phyloP scores from a whole-genome alignment of 2,888 invertebrate genomes.

The Andrena camellia region DNA sequence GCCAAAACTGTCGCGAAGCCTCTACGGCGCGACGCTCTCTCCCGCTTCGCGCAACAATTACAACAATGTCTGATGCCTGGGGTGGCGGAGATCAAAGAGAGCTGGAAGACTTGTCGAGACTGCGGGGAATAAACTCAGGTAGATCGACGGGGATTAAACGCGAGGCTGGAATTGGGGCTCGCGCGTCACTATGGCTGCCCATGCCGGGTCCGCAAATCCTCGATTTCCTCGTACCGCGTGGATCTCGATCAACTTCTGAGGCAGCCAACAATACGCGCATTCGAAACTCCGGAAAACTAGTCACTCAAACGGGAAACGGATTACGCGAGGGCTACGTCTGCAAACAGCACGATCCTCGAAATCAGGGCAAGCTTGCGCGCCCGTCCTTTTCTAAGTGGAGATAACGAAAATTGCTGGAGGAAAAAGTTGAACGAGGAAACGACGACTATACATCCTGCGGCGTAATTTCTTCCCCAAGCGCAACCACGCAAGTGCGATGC shows the following conservation, averaged over 20 bases:
- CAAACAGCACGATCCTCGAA: not conserved
- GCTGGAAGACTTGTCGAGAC: constrained; percentile 66
- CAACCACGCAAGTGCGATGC: not conserved
- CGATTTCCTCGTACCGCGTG: not conserved
- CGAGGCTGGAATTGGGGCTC: constrained; percentile 37
- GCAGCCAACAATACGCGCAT: not conserved
- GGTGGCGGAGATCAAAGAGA: constrained; percentile 65
- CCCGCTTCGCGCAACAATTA: constrained; percentile 58
- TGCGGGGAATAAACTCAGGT: constrained; percentile 59
- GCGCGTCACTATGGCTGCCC: constrained; percentile 53
- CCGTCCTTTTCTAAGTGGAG: no score
- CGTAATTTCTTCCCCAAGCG: not conserved
- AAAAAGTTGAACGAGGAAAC: not conserved
- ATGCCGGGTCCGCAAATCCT: not conserved
- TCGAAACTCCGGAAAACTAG: not conserved
- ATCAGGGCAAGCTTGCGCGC: not conserved
- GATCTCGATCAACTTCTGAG: not conserved
- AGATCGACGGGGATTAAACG: constrained; percentile 65
- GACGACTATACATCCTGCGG: no score
- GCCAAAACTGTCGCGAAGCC: constrained; percentile 69
- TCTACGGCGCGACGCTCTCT: constrained; percentile 38
- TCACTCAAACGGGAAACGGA: not conserved
- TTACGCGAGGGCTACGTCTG: no score
- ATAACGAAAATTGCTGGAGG: no score
- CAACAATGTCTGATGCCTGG: constrained; percentile 54